Evolutionary conservation across 2,888 invertebrate genomes (phyloP).

Genomic region (Chironomus tentans): DNA sequence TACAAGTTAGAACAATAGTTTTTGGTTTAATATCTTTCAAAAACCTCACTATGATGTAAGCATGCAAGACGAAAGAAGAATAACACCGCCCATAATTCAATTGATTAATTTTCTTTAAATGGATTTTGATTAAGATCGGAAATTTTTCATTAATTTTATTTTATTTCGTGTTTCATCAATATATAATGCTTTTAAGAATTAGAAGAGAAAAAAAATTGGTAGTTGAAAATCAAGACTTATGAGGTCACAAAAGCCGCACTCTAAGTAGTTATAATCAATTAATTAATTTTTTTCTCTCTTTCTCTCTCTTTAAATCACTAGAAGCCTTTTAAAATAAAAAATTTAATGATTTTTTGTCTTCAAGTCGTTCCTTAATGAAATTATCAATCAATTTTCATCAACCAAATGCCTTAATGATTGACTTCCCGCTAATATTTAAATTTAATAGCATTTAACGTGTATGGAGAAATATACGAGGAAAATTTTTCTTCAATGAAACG

Average conservation of each 20-base stretch:
- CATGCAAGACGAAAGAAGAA: neutral
- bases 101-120: slow-evolving; percentile 24
- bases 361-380: slow-evolving; percentile 25
- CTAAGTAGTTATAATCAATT: slow-evolving; percentile 23
- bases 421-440: slow-evolving; percentile 40
- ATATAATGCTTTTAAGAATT: too few relatives aligned
- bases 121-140: slow-evolving; percentile 27
- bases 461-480: neutral
- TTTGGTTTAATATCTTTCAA: too few relatives aligned
- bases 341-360: neutral
- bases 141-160: neutral
- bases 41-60: neutral
- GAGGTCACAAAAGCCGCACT: slow-evolving; percentile 12
- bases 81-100: slow-evolving; percentile 24
- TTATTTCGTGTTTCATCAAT: too few relatives aligned
- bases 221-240: neutral
- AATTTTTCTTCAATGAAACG: neutral
- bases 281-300: slow-evolving; percentile 22
- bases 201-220: neutral
- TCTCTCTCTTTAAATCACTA: neutral
- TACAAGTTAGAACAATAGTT: neutral
- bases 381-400: slow-evolving; percentile 26
- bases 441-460: neutral
- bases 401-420: slow-evolving; percentile 17
- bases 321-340: neutral